Conservation (phyloP, 1,140 invertebrate species). For the Arion vulgaris region DNA sequence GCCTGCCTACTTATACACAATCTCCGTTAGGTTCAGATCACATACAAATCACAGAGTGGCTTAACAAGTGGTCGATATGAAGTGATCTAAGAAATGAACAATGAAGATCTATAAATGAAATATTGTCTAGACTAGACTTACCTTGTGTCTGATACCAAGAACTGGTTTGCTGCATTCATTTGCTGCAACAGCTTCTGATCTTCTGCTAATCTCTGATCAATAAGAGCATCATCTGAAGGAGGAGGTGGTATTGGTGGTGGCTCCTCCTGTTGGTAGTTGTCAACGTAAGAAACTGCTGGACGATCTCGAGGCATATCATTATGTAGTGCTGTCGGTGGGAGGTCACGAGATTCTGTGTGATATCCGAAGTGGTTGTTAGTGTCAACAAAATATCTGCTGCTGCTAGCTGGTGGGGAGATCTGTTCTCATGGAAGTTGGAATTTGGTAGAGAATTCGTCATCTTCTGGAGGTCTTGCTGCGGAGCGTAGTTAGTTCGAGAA, state of each 20-base stretch:
- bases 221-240: slow-evolving; percentile 51
- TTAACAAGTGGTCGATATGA: too few species aligned
- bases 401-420: neutral
- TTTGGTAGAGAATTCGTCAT: neutral
- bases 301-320: slow-evolving; percentile 57
- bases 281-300: slow-evolving; percentile 57
- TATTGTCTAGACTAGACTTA: too few species aligned
- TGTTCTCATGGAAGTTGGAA: neutral
- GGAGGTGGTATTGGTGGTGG: slow-evolving; percentile 64
- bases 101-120: too few species aligned
- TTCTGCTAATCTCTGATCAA: slow-evolving; percentile 54
- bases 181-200: slow-evolving; percentile 52
- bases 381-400: neutral
- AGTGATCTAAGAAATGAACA: too few species aligned
- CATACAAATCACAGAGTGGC: too few species aligned
- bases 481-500: neutral
- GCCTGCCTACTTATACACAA: too few species aligned
- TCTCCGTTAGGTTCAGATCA: too few species aligned
- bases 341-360: slow-evolving; percentile 22
- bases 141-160: slow-evolving; percentile 12
- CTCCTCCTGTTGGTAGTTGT: slow-evolving; percentile 57
- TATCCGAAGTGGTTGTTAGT: neutral
- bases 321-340: slow-evolving; percentile 50
- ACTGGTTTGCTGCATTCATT: slow-evolving; percentile 33
- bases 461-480: slow-evolving; percentile 33